Conservation (phyloP, 2,797 vertebrate genomes). For the Tauraco hartlaubi region DNA sequence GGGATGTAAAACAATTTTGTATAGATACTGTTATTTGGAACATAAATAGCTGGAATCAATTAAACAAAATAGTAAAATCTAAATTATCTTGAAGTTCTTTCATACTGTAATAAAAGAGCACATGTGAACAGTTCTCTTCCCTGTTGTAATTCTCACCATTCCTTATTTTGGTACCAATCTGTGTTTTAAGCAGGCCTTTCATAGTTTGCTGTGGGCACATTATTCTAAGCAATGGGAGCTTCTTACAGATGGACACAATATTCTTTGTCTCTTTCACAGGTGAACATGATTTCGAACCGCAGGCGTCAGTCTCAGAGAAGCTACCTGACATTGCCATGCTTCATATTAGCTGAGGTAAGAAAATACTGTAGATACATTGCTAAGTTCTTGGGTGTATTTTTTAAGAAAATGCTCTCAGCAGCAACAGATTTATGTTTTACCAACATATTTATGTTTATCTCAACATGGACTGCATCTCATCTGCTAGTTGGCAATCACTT, state of each 20-base stretch:
- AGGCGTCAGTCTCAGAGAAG: constrained; percentile 49
- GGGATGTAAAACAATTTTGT: background rate
- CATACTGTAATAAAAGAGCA: background rate
- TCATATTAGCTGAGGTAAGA: constrained; percentile 86
- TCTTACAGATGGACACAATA: background rate
- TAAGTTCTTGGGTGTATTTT: background rate
- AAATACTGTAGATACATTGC: background rate
- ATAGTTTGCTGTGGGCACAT: background rate
- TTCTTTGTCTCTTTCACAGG: constrained; percentile 25
- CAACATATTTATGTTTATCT: background rate
- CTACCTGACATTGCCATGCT: constrained; percentile 58
- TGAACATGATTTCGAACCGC: constrained; percentile 74
- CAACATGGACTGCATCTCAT: background rate
- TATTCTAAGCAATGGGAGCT: background rate
- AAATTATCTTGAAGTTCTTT: background rate
- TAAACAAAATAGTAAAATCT: background rate
- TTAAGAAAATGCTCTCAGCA: background rate
- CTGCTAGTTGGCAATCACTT: background rate
- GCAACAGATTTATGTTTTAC: background rate
- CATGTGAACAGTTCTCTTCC: background rate
- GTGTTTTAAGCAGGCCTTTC: background rate
- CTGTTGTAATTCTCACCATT: background rate
- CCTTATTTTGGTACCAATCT: background rate
- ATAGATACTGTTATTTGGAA: background rate
- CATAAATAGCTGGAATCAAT: background rate